These are phyloP conservation scores for Melitaea athalia DNA, from an alignment of 2,888 invertebrate genomes.

Conservation along the genomic window DNA sequence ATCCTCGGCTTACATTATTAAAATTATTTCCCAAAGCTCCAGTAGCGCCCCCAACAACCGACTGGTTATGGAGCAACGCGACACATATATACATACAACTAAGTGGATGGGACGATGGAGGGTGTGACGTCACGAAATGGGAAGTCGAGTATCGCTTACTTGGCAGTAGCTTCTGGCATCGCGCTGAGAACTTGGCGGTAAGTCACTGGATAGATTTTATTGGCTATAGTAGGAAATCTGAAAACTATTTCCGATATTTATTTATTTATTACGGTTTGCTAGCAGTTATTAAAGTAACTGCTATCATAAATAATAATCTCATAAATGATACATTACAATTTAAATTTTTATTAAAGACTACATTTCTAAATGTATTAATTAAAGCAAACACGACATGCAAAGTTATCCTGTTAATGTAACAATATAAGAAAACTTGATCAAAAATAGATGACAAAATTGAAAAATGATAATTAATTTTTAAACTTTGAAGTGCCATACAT, in stretches of 20 bases:
- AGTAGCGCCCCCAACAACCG: slow-evolving; percentile 86
- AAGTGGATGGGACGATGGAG: slow-evolving; percentile 92
- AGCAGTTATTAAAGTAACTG: too few species aligned
- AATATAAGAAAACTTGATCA: too few species aligned
- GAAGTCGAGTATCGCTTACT: slow-evolving; percentile 87
- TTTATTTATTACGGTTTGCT: too few species aligned
- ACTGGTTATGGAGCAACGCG: slow-evolving; percentile 90
- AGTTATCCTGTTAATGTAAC: too few species aligned
- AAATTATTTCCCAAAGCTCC: slow-evolving; percentile 70
- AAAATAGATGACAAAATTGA: too few species aligned
- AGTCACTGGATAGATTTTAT: slow-evolving; percentile 41
- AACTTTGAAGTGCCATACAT: too few species aligned
- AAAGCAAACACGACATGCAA: too few species aligned
- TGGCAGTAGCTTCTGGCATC: slow-evolving; percentile 73
- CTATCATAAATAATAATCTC: too few species aligned
- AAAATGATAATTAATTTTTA: too few species aligned
- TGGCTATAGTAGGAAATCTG: background rate
- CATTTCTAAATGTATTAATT: too few species aligned
- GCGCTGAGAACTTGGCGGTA: slow-evolving; percentile 73
- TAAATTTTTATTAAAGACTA: too few species aligned
- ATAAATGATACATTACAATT: too few species aligned
- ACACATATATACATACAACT: slow-evolving; percentile 91
- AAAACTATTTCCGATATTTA: background rate
- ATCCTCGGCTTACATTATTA: background rate
- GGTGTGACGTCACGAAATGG: slow-evolving; percentile 91